These are phyloP conservation scores for Paguma larvata DNA, from an alignment of 2,797 vertebrate species.

Conservation along the genomic window DNA sequence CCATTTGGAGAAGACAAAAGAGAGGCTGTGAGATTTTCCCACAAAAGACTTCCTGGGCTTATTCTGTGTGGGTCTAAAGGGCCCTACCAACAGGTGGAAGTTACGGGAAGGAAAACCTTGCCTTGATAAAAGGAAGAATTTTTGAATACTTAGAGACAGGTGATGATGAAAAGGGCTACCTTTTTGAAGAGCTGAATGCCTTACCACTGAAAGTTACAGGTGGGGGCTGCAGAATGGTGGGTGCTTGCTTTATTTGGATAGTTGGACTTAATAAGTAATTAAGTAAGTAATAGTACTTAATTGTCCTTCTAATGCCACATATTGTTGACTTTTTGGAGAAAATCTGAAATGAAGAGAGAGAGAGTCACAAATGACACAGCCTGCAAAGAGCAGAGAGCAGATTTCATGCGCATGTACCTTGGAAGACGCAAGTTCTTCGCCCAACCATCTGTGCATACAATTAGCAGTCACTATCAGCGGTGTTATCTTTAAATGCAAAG, in stretches of 20 bases:
- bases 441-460: slow-evolving; percentile 53
- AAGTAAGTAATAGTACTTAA: neutral
- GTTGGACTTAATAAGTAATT: neutral
- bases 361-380: neutral
- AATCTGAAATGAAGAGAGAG: neutral
- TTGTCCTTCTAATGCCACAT: neutral
- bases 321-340: neutral
- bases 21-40: neutral
- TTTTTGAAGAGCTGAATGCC: neutral
- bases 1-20: neutral
- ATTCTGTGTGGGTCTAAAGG: neutral
- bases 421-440: neutral
- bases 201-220: neutral
- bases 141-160: neutral
- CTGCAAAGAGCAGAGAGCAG: neutral
- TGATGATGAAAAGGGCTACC: neutral
- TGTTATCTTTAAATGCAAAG: slow-evolving; percentile 67
- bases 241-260: neutral
- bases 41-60: neutral
- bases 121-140: neutral
- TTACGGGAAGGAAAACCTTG: neutral
- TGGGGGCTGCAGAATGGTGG: neutral
- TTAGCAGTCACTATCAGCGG: slow-evolving; percentile 1
- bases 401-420: neutral
- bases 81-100: neutral